Evolutionary conservation across 1,140 invertebrate species (phyloP).

Genomic region (Cryptotermes secundus): DNA sequence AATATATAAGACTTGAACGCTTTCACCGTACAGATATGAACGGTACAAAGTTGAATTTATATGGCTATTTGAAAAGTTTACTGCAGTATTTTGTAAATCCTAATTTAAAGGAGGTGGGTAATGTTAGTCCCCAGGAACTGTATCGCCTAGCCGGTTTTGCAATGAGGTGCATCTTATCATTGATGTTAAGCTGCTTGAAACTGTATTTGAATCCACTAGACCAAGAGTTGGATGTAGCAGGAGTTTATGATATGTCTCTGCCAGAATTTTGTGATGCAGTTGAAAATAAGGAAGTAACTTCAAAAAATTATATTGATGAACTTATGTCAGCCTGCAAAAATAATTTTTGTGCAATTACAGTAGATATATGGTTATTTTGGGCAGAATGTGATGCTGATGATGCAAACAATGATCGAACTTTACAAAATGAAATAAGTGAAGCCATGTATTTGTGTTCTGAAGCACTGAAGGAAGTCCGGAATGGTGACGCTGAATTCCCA

Average conservation of each 20-base stretch:
- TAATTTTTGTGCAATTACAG: conserved; percentile 19
- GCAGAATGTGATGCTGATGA: conserved; percentile 2
- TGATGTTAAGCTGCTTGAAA: not conserved
- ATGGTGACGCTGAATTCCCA: not conserved
- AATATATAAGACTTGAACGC: not conserved
- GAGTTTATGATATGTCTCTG: not conserved
- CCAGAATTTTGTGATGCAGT: not conserved
- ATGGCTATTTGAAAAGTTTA: not conserved
- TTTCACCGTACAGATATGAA: not conserved
- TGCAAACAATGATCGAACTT: not conserved
- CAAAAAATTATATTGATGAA: not conserved
- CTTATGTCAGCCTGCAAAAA: not conserved
- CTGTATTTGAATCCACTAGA: not conserved
- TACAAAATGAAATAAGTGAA: conserved; percentile 22
- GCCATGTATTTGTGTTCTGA: conserved; percentile 22
- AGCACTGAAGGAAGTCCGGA: not conserved
- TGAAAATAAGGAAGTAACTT: not conserved
- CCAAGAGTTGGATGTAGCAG: not conserved
- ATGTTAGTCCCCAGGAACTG: not conserved
- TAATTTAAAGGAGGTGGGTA: not conserved
- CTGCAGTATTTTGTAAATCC: not conserved
- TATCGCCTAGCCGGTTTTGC: not conserved
- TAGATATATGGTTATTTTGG: conserved; percentile 29
- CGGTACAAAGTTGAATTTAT: not conserved
- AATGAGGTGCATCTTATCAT: not conserved